Conservation (phyloP, 2,797 vertebrate genomes). For the Scarus forsteni region DNA sequence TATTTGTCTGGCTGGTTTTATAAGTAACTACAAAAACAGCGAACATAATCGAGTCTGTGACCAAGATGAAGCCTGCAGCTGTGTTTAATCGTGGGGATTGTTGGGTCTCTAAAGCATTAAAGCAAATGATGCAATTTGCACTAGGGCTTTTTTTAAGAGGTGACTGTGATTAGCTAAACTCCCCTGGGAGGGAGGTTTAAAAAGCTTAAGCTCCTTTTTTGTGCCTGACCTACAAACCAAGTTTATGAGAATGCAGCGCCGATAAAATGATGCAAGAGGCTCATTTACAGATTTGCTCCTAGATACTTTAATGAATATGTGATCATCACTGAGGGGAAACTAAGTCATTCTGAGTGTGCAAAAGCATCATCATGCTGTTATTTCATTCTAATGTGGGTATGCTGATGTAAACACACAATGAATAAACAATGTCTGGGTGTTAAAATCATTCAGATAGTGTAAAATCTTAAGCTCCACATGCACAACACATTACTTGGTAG, state of each 20-base stretch:
- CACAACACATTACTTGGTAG: too few relatives aligned
- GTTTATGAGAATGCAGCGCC: conserved; percentile 13
- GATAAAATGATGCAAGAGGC: conserved; percentile 3
- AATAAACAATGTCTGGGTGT: background rate
- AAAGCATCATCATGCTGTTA: background rate
- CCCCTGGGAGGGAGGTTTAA: conserved; percentile 48
- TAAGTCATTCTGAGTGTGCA: background rate
- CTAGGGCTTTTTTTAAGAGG: conserved; percentile 34
- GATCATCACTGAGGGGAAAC: conserved; percentile 12
- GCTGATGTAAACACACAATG: background rate
- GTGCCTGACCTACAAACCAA: conserved; percentile 35
- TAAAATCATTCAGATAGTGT: background rate
- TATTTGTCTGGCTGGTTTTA: background rate
- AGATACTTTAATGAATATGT: conserved; percentile 14
- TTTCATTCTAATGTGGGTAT: background rate
- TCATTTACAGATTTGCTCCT: conserved; percentile 16
- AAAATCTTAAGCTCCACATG: too few relatives aligned
- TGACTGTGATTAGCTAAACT: conserved; percentile 57
- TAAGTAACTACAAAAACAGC: conserved; percentile 18
- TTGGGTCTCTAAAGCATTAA: conserved; percentile 40
- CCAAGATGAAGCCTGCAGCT: background rate
- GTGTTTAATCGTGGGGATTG: conserved; percentile 2
- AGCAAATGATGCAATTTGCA: conserved; percentile 58
- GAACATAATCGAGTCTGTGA: background rate
- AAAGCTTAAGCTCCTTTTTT: conserved; percentile 28